These are phyloP conservation scores for Cataglyphis albicans DNA, from an alignment of 2,888 invertebrate species.

Conservation along the genomic window DNA sequence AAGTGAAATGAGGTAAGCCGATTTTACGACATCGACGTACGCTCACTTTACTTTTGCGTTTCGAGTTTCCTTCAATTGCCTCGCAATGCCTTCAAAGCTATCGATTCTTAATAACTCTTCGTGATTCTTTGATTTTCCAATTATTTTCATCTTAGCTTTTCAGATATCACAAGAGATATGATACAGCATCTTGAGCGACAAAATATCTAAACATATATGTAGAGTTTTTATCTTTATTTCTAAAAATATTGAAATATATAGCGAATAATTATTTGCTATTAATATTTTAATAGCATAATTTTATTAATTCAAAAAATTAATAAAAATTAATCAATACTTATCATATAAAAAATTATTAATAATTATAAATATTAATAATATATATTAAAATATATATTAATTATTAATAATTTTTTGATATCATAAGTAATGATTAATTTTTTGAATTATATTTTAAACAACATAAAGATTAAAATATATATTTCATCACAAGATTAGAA, in stretches of 20 bases:
- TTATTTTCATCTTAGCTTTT: background rate
- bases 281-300: no score
- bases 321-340: no score
- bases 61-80: constrained; percentile 1
- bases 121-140: constrained; percentile 2
- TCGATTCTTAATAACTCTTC: constrained; percentile 18
- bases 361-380: background rate
- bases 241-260: background rate
- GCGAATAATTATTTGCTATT: background rate
- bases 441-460: background rate
- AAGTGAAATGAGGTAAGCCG: constrained; percentile 34
- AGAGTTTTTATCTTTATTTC: background rate
- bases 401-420: background rate
- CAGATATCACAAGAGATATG: background rate
- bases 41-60: constrained; percentile 14
- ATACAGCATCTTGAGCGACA: background rate
- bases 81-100: background rate
- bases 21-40: constrained; percentile 18
- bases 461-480: background rate
- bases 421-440: background rate
- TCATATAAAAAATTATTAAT: background rate
- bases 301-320: no score
- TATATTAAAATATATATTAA: background rate
- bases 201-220: background rate
- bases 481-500: background rate